These are phyloP conservation scores for Caenorhabditis sinica DNA, from an alignment of 2,888 invertebrate genomes.

Conservation along the genomic window DNA sequence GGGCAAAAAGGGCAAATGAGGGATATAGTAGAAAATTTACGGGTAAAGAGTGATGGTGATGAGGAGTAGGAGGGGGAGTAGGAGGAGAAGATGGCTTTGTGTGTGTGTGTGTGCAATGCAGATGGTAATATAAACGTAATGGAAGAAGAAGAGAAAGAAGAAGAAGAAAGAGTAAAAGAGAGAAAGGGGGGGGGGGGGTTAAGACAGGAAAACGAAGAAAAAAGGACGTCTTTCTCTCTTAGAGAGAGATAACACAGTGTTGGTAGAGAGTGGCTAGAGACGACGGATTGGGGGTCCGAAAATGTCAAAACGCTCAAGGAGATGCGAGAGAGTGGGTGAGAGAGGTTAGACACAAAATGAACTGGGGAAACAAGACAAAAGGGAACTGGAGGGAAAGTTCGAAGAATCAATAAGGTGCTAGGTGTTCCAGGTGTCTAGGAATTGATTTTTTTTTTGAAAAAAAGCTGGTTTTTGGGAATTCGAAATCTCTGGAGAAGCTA, in stretches of 20 bases:
- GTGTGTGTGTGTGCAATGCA: constrained; percentile 33
- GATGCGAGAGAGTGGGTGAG: not conserved
- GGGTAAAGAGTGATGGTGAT: constrained; percentile 5
- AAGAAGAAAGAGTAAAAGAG: not conserved
- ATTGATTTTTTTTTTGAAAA: too few relatives aligned
- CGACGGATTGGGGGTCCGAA: constrained; percentile 6
- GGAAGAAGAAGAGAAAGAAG: constrained; percentile 18
- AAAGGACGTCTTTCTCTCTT: not conserved
- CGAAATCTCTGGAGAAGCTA: too few relatives aligned
- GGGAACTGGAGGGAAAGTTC: not conserved
- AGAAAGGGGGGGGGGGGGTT: not conserved
- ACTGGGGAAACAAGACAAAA: not conserved
- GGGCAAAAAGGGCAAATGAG: constrained; percentile 26
- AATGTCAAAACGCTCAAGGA: constrained; percentile 12
- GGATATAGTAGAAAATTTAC: constrained; percentile 5
- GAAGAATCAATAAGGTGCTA: not conserved
- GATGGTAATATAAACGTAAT: constrained; percentile 52
- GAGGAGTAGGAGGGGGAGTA: not conserved
- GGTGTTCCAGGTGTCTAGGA: not conserved
- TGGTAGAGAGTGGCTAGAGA: too few relatives aligned
- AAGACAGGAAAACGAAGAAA: not conserved
- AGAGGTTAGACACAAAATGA: not conserved
- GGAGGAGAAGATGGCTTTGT: constrained; percentile 9
- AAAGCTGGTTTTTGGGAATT: too few relatives aligned
- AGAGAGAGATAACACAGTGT: not conserved